phyloP scores from a whole-genome alignment of 2,888 invertebrate species.

The Resseliella maxima region DNA sequence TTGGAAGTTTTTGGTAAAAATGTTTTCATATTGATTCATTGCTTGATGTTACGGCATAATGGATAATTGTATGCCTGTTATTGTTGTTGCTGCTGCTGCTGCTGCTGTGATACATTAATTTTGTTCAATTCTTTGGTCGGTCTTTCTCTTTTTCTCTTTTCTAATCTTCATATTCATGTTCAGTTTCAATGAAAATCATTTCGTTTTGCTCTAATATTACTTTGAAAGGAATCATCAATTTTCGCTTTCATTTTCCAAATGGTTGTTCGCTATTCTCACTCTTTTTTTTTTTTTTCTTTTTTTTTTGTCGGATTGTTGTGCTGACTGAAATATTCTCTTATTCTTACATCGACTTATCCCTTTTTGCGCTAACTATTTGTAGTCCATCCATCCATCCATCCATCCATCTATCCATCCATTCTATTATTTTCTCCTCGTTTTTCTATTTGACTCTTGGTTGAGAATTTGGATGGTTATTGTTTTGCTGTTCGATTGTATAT shows the following conservation, averaged over 20 bases:
- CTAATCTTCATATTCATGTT: too few species aligned
- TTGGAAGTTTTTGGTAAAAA: too few species aligned
- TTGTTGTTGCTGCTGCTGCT: neutral
- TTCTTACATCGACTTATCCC: neutral
- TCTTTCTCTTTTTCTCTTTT: too few species aligned
- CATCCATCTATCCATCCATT: neutral
- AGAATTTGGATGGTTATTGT: neutral
- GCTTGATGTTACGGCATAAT: neutral
- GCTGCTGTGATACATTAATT: conserved; percentile 42
- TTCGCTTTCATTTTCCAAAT: conserved; percentile 54
- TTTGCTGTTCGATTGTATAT: neutral
- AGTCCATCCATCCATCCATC: neutral
- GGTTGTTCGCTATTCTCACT: neutral
- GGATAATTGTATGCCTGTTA: neutral
- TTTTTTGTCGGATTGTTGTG: neutral
- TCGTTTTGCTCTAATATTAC: conserved; percentile 51
- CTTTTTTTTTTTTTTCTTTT: neutral
- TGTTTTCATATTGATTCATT: neutral
- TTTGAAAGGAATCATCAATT: conserved; percentile 47
- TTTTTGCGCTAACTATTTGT: neutral
- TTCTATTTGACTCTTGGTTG: neutral
- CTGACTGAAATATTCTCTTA: neutral
- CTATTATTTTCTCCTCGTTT: neutral
- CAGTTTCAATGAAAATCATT: neutral
- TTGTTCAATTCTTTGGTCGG: neutral